Conservation (phyloP, 2,113 vertebrate genomes). For the Hippocampus mohnikei region DNA sequence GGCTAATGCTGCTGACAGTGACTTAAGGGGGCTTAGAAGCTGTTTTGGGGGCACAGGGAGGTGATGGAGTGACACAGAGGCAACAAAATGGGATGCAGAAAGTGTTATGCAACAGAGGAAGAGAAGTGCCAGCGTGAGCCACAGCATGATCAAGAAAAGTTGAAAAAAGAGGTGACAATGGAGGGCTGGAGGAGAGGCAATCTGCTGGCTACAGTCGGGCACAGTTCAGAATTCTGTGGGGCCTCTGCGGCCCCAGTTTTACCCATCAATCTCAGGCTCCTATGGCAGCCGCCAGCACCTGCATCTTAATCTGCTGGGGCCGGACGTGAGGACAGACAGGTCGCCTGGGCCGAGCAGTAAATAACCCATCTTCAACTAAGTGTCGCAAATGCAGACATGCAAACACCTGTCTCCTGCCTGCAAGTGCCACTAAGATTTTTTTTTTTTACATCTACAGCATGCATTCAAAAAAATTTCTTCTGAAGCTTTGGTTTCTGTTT, state of each 20-base stretch:
- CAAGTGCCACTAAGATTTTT: too few species aligned
- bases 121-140: conserved; percentile 37
- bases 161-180: conserved; percentile 47
- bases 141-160: conserved; percentile 44
- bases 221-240: conserved; percentile 62
- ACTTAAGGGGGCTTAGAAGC: conserved; percentile 30
- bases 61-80: conserved; percentile 45
- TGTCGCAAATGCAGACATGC: conserved; percentile 40
- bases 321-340: conserved; percentile 72
- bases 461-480: not conserved
- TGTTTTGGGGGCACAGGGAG: conserved; percentile 25
- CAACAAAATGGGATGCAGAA: conserved; percentile 43
- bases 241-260: conserved; percentile 55
- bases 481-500: too few species aligned
- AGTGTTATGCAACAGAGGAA: conserved; percentile 28
- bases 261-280: conserved; percentile 66
- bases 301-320: conserved; percentile 68
- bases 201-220: conserved; percentile 41
- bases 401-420: conserved; percentile 17
- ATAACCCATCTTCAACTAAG: conserved; percentile 63
- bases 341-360: conserved; percentile 61
- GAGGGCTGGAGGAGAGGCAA: conserved; percentile 22
- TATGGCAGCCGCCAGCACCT: conserved; percentile 60
- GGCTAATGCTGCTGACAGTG: conserved; percentile 61
- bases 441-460: conserved; percentile 14